Evolutionary conservation across 2,797 vertebrate genomes (phyloP).

Genomic region (Columba guinea): DNA sequence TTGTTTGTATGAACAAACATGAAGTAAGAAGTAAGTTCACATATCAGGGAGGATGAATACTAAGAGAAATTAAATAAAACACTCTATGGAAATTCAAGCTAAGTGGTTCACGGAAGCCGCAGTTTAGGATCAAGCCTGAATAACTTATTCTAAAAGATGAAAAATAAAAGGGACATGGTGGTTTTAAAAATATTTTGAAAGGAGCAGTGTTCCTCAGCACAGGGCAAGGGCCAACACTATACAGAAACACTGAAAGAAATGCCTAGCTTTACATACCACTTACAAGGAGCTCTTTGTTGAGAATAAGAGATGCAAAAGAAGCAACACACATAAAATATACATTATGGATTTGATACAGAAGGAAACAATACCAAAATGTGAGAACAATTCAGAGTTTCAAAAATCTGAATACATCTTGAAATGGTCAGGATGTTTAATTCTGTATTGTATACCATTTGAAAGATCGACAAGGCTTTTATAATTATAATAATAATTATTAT

Average conservation of each 20-base stretch:
- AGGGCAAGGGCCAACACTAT: not conserved
- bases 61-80: not conserved
- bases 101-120: not conserved
- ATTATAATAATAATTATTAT: not conserved
- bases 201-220: not conserved
- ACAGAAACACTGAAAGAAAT: not conserved
- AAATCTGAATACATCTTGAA: not conserved
- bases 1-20: not conserved
- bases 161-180: not conserved
- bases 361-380: not conserved
- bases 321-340: fast-evolving
- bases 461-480: not conserved
- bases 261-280: not conserved
- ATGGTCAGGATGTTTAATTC: not conserved
- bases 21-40: not conserved
- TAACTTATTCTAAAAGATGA: not conserved
- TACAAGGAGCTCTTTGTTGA: not conserved
- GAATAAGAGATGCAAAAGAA: not conserved
- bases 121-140: not conserved
- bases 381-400: not conserved
- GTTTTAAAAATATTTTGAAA: not conserved
- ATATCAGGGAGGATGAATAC: not conserved
- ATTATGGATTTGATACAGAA: not conserved
- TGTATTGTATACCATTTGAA: not conserved
- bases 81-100: not conserved